These are phyloP conservation scores for Eurois occulta DNA, from an alignment of 2,888 invertebrate species.

Conservation along the genomic window DNA sequence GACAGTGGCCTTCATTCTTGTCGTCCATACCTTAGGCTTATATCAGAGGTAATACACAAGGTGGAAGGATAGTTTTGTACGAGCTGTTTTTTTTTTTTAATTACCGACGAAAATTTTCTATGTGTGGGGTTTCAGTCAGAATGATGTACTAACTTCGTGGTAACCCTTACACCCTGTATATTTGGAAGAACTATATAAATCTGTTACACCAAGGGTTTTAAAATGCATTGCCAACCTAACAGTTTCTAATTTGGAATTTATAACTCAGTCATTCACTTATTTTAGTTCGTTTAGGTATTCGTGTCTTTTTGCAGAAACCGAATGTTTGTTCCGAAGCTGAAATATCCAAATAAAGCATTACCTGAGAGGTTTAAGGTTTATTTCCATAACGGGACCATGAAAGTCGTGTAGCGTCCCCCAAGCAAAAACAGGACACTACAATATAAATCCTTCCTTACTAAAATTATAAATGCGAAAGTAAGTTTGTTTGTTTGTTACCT, in stretches of 20 bases:
- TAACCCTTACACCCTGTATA: neutral
- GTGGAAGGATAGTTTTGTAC: too few species aligned
- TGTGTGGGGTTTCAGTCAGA: accelerated
- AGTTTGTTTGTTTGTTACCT: too few species aligned
- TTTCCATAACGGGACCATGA: too few species aligned
- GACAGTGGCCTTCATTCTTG: neutral
- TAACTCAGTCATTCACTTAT: neutral
- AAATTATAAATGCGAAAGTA: too few species aligned
- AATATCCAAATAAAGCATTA: neutral
- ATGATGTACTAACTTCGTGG: too few species aligned
- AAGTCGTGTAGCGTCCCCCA: neutral
- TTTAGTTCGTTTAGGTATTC: neutral
- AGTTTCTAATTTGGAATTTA: neutral
- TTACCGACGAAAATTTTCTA: too few species aligned
- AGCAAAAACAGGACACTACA: neutral
- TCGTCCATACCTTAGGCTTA: neutral
- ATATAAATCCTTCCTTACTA: too few species aligned
- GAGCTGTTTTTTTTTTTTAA: too few species aligned
- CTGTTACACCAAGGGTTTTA: neutral
- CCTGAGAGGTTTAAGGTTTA: too few species aligned
- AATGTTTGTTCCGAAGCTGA: neutral
- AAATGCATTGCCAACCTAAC: neutral
- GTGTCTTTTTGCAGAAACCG: neutral
- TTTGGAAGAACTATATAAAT: neutral
- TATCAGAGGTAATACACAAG: neutral